These are phyloP conservation scores for Pristionchus mayeri DNA, from an alignment of 2,888 invertebrate genomes.

Conservation along the genomic window DNA sequence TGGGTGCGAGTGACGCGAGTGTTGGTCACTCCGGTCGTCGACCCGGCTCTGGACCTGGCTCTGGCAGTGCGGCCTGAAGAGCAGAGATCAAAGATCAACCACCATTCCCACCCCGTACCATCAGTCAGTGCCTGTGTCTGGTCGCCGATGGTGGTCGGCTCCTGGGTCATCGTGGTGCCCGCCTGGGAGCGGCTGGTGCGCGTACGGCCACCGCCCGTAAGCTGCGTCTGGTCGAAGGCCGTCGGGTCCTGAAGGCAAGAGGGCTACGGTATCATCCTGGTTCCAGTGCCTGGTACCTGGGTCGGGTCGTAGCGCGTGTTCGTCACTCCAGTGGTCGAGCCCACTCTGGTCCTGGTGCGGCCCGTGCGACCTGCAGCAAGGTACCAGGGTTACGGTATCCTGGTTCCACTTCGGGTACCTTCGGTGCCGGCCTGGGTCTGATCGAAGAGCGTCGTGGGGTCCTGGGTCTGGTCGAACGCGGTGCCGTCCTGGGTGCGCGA, in stretches of 20 bases:
- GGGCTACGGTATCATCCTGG: not conserved
- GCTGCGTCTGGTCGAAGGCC: constrained; percentile 7
- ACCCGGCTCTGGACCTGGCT: too few relatives aligned
- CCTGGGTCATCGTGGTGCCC: too few relatives aligned
- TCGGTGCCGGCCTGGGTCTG: constrained; percentile 3
- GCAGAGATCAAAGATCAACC: too few relatives aligned
- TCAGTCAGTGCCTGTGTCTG: not conserved
- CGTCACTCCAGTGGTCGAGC: too few relatives aligned
- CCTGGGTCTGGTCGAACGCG: constrained; percentile 7
- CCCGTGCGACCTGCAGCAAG: not conserved
- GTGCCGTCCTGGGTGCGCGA: constrained; percentile 19
- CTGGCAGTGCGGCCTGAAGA: too few relatives aligned
- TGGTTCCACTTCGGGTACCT: too few relatives aligned
- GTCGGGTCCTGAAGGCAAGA: not conserved
- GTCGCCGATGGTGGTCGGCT: too few relatives aligned
- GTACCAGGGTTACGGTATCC: not conserved
- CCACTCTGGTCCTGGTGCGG: too few relatives aligned
- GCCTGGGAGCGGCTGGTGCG: too few relatives aligned
- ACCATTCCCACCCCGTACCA: too few relatives aligned
- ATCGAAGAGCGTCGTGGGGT: not conserved
- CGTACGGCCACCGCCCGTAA: not conserved
- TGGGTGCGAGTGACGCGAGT: too few relatives aligned
- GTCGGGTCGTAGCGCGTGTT: constrained; percentile 23
- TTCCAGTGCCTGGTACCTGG: not conserved
- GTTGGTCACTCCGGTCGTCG: too few relatives aligned